Conservation (phyloP, 2,888 invertebrate species). For the Trachelus troglodyta region DNA sequence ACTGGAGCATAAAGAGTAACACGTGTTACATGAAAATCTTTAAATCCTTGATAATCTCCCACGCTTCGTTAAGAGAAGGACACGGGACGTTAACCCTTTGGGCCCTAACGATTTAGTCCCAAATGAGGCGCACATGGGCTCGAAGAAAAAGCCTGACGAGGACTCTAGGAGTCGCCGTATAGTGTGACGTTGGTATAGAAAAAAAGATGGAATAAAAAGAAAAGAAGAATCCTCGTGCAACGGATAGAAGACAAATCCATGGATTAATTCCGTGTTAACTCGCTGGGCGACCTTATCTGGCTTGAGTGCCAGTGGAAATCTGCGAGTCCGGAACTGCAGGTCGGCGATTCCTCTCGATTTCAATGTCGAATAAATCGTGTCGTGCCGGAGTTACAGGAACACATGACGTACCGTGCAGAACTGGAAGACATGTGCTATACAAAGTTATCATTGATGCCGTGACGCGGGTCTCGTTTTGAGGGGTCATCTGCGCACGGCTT, state of each 20-base stretch:
- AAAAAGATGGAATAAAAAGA: constrained; percentile 4
- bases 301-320: not conserved
- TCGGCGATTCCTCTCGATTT: not conserved
- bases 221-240: not conserved
- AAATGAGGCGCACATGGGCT: not conserved
- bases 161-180: constrained; percentile 10
- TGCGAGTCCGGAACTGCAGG: not conserved
- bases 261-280: not conserved
- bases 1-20: not conserved
- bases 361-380: not conserved
- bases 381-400: not conserved
- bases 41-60: not conserved
- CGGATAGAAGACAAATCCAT: not conserved
- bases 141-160: constrained; percentile 3
- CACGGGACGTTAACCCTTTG: not conserved
- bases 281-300: not conserved
- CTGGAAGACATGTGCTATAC: not conserved
- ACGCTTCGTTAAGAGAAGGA: not conserved
- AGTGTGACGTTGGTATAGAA: constrained; percentile 19
- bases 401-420: not conserved
- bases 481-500: not conserved
- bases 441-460: not conserved
- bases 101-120: not conserved
- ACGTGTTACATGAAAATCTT: not conserved
- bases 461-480: not conserved